These are phyloP conservation scores for Sebastes matsubarae DNA, from an alignment of 2,797 vertebrate species.

Conservation along the genomic window DNA sequence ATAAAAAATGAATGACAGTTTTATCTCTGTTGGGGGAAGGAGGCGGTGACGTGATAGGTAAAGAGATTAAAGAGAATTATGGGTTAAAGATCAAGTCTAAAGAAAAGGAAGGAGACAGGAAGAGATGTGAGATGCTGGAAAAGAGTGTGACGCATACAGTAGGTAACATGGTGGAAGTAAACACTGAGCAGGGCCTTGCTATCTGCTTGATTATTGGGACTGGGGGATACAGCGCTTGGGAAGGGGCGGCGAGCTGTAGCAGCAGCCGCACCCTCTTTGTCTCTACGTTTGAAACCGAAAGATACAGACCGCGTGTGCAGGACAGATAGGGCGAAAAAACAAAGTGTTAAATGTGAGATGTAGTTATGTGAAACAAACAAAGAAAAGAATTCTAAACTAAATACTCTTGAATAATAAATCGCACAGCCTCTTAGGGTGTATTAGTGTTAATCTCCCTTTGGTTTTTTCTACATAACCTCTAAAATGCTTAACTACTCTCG, in stretches of 20 bases:
- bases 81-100: background rate
- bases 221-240: background rate
- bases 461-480: slow-evolving; percentile 4
- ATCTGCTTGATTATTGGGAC: slow-evolving; percentile 31
- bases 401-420: background rate
- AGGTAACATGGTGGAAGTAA: slow-evolving; percentile 8
- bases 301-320: slow-evolving; percentile 55
- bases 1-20: slow-evolving; percentile 5
- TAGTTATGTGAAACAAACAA: slow-evolving; percentile 25
- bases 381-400: background rate
- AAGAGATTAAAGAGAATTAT: background rate
- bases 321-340: slow-evolving; percentile 58
- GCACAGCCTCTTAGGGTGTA: slow-evolving; percentile 2
- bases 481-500: slow-evolving; percentile 3
- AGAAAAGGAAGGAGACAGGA: slow-evolving; percentile 33
- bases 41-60: background rate
- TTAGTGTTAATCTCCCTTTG: slow-evolving; percentile 30
- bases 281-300: slow-evolving; percentile 50
- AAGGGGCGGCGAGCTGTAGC: slow-evolving; percentile 1
- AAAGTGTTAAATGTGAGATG: background rate
- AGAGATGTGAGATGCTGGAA: slow-evolving; percentile 18
- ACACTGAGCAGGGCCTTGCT: background rate
- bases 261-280: slow-evolving; percentile 47
- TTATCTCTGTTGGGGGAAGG: background rate
- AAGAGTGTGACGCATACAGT: background rate